Conservation (phyloP, 1,140 invertebrate genomes). For the Drosophila pandora region DNA sequence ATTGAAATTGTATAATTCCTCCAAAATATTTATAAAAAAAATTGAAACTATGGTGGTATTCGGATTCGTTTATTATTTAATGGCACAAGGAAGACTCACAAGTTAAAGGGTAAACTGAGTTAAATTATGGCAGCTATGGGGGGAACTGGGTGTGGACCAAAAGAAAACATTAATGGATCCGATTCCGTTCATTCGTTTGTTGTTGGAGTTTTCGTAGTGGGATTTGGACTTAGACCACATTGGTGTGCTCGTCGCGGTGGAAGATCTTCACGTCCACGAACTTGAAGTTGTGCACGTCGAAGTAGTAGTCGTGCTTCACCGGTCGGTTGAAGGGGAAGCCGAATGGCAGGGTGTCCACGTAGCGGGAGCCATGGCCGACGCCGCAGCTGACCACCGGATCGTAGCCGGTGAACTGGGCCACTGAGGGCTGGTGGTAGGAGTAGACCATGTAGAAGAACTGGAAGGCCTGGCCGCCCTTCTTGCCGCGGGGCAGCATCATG, state of each 20-base stretch:
- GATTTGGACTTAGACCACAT: conserved; percentile 51
- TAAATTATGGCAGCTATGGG: conserved; percentile 39
- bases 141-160: conserved; percentile 23
- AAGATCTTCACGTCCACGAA: conserved; percentile 87
- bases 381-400: conserved; percentile 79
- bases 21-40: not conserved
- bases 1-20: not conserved
- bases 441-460: conserved; percentile 88
- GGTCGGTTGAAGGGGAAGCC: conserved; percentile 89
- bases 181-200: conserved; percentile 29
- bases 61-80: conserved; percentile 34
- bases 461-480: conserved; percentile 86
- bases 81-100: conserved; percentile 32
- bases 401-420: conserved; percentile 68
- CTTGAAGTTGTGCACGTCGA: conserved; percentile 87
- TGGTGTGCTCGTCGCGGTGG: conserved; percentile 85
- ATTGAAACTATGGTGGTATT: not conserved
- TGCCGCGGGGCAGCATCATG: conserved; percentile 88
- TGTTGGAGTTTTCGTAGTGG: conserved; percentile 2
- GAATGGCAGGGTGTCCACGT: conserved; percentile 85
- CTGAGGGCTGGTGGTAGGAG: conserved; percentile 83
- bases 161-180: conserved; percentile 8
- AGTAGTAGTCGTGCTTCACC: conserved; percentile 85
- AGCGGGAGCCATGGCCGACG: conserved; percentile 82
- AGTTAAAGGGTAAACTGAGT: conserved; percentile 24